A percentile compares a stretch with the other conserved stretches of the same genome.
Evolutionary conservation across 2,797 vertebrate species (phyloP).

Genomic region (Galago senegalensis): DNA sequence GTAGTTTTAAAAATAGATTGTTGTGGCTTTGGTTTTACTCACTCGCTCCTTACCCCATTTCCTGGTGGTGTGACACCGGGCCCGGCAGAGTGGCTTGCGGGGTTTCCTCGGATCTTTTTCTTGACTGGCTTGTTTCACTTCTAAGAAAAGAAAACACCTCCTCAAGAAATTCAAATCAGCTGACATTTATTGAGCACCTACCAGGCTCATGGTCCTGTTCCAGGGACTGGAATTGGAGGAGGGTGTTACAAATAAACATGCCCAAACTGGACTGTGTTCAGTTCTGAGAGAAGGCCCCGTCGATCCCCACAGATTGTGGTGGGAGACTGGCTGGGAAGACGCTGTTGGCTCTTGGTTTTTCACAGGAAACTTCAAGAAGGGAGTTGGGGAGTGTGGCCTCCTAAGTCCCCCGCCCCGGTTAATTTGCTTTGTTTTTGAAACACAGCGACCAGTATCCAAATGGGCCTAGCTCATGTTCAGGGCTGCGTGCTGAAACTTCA

Average conservation of each 20-base stretch:
- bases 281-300: neutral
- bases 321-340: slow-evolving; percentile 38
- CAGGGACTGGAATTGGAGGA: neutral
- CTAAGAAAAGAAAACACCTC: slow-evolving; percentile 9
- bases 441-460: slow-evolving; percentile 58
- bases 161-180: slow-evolving; percentile 24
- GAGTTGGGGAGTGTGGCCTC: neutral
- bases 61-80: slow-evolving; percentile 32
- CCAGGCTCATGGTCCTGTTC: neutral
- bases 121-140: slow-evolving; percentile 45
- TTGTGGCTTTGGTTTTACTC: slow-evolving; percentile 63
- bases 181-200: slow-evolving; percentile 7
- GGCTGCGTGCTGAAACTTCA: slow-evolving; percentile 74
- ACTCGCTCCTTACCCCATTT: slow-evolving; percentile 46
- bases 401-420: slow-evolving; percentile 64
- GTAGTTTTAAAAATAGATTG: slow-evolving; percentile 65
- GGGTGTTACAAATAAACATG: neutral
- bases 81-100: neutral
- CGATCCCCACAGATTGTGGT: neutral
- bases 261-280: neutral
- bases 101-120: slow-evolving; percentile 38
- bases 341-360: slow-evolving; percentile 31
- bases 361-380: slow-evolving; percentile 59
- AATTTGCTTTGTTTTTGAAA: slow-evolving; percentile 69
- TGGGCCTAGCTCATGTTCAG: neutral